A percentile compares a stretch with the other conserved stretches of the same genome.
Conservation (phyloP, 2,113 vertebrate genomes). For the Zapus hudsonius region DNA sequence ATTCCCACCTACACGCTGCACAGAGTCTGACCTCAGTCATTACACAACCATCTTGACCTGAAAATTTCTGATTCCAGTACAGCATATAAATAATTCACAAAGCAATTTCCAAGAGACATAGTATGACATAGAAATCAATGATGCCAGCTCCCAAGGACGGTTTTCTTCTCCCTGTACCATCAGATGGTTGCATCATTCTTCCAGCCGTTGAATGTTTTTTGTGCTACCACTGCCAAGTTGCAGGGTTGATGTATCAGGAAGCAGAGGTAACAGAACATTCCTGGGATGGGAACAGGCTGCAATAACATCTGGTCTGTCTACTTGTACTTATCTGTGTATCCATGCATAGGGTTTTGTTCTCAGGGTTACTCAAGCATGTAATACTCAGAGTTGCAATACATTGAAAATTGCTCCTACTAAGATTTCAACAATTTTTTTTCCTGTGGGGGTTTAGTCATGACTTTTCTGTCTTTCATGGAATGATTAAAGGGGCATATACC, state of each 20-base stretch:
- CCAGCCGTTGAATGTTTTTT: slow-evolving; percentile 40
- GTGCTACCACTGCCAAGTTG: slow-evolving; percentile 31
- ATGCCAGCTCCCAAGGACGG: slow-evolving; percentile 19
- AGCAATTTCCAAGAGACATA: slow-evolving; percentile 40
- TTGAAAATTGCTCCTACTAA: slow-evolving; percentile 53
- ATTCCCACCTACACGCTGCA: neutral
- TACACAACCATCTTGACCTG: neutral
- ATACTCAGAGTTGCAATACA: slow-evolving; percentile 56
- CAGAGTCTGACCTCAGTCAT: neutral
- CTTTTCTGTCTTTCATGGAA: slow-evolving; percentile 30
- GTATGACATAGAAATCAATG: slow-evolving; percentile 50
- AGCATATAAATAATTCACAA: slow-evolving; percentile 58
- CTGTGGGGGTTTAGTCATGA: slow-evolving; percentile 40
- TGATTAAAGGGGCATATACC: slow-evolving; percentile 44
- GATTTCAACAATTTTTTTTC: slow-evolving; percentile 62
- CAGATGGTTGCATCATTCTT: slow-evolving; percentile 52
- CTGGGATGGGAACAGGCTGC: slow-evolving; percentile 57
- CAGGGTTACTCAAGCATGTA: slow-evolving; percentile 12
- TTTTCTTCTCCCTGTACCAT: neutral
- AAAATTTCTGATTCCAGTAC: neutral
- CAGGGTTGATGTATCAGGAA: slow-evolving; percentile 57
- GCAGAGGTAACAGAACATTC: slow-evolving; percentile 56
- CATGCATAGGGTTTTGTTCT: slow-evolving; percentile 54
- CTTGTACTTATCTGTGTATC: slow-evolving; percentile 68
- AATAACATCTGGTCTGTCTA: slow-evolving; percentile 62